phyloP scores from a whole-genome alignment of 2,888 invertebrate species.

The Zhuqinia jingwanae region DNA sequence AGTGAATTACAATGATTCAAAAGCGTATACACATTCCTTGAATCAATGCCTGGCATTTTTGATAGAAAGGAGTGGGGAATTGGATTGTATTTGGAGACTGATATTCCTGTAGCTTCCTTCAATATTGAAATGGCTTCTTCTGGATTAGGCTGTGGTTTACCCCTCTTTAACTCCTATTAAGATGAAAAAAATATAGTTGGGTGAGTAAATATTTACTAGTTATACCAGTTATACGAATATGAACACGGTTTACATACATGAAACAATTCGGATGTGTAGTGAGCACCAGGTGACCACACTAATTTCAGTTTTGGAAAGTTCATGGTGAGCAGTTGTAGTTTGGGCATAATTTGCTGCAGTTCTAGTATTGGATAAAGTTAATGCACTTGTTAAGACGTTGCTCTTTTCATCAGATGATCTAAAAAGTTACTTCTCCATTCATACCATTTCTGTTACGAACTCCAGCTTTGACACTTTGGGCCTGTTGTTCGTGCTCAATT shows the following conservation, averaged over 20 bases:
- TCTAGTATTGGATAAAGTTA: slow-evolving; percentile 73
- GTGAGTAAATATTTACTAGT: neutral
- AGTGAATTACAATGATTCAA: slow-evolving; percentile 88
- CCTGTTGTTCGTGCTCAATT: slow-evolving; percentile 98
- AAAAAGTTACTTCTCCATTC: too few species aligned
- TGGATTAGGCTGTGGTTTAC: slow-evolving; percentile 90
- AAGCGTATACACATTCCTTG: slow-evolving; percentile 90
- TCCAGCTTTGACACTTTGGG: slow-evolving; percentile 92
- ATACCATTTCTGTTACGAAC: slow-evolving; percentile 75
- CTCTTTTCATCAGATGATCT: too few species aligned
- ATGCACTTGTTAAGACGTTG: too few species aligned
- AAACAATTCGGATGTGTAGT: slow-evolving; percentile 97
- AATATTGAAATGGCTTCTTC: slow-evolving; percentile 87
- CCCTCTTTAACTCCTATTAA: slow-evolving; percentile 85
- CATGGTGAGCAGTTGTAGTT: slow-evolving; percentile 94
- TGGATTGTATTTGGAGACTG: slow-evolving; percentile 86
- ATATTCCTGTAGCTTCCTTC: slow-evolving; percentile 83
- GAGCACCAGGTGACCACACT: slow-evolving; percentile 98
- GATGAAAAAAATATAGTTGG: slow-evolving; percentile 33
- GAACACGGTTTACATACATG: slow-evolving; percentile 87
- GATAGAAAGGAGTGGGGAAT: slow-evolving; percentile 90
- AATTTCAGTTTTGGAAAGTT: slow-evolving; percentile 96
- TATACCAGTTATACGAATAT: neutral
- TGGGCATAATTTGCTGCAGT: slow-evolving; percentile 86
- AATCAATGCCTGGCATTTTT: slow-evolving; percentile 93